A percentile compares a stretch with the other conserved stretches of the same genome.
These are phyloP conservation scores for Alviniconcha strummeri DNA, from an alignment of 2,888 invertebrate species.

Conservation along the genomic window DNA sequence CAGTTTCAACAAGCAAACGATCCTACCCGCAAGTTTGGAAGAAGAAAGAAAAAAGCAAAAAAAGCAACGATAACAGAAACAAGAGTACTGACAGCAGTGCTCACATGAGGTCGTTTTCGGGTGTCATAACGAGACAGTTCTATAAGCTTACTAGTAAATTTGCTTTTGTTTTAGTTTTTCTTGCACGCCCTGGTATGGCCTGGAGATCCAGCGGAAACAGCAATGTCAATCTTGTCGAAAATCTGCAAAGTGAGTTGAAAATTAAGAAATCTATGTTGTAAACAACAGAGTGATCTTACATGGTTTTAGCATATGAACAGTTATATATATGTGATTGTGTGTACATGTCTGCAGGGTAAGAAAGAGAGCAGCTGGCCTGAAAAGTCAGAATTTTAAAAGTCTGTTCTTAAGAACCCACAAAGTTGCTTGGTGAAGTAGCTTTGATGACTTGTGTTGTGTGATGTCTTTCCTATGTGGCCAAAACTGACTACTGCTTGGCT, in stretches of 20 bases:
- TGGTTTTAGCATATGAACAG: neutral
- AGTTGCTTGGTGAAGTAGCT: too few relatives aligned
- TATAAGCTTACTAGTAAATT: constrained; percentile 17
- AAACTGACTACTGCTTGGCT: too few relatives aligned
- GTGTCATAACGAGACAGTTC: neutral
- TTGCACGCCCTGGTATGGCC: constrained; percentile 53
- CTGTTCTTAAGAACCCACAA: too few relatives aligned
- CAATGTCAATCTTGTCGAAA: constrained; percentile 62
- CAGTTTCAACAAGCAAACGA: too few relatives aligned
- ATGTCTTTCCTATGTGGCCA: too few relatives aligned
- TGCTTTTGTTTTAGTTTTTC: constrained; percentile 34
- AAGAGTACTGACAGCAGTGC: too few relatives aligned
- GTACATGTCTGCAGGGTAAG: neutral
- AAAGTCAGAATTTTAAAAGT: too few relatives aligned
- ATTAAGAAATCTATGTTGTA: neutral
- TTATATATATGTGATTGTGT: neutral
- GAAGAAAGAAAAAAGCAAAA: too few relatives aligned
- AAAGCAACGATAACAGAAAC: too few relatives aligned
- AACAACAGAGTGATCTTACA: neutral
- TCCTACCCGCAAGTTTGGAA: too few relatives aligned
- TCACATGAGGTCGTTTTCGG: constrained; percentile 18
- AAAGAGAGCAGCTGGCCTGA: too few relatives aligned
- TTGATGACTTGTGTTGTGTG: too few relatives aligned
- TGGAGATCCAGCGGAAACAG: constrained; percentile 66
- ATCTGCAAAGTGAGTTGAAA: constrained; percentile 56